phyloP scores from a whole-genome alignment of 2,113 vertebrate species.

The Etheostoma spectabile region DNA sequence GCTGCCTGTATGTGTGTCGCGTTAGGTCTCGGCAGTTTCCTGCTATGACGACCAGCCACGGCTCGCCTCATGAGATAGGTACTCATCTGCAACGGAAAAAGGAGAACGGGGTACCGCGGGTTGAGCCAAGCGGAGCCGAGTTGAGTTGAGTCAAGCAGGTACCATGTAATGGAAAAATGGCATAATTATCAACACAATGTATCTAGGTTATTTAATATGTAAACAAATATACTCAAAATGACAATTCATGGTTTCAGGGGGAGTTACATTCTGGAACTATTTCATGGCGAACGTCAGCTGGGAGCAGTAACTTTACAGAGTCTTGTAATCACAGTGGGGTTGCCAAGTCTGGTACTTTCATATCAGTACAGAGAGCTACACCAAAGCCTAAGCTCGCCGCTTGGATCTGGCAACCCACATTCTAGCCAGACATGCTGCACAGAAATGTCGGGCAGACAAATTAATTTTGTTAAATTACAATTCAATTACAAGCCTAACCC shows the following conservation, averaged over 20 bases:
- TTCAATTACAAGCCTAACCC: no score
- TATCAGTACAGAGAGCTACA: neutral
- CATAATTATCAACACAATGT: neutral
- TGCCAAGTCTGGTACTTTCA: neutral
- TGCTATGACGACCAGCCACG: no score
- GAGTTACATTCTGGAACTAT: neutral
- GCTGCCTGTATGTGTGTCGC: no score
- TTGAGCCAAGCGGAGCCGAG: no score
- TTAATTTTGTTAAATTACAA: neutral
- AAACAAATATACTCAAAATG: neutral
- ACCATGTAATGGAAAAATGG: no score
- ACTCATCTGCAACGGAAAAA: no score
- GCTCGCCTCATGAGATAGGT: no score
- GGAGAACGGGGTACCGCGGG: no score
- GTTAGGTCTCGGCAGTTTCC: no score
- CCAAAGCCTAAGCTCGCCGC: neutral
- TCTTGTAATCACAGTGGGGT: neutral
- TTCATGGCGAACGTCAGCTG: neutral
- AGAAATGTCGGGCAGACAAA: neutral
- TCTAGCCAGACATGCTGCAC: no score
- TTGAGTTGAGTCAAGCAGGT: no score
- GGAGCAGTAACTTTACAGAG: constrained; percentile 16
- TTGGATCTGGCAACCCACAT: neutral
- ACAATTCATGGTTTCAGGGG: neutral
- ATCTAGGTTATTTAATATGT: neutral